Conservation (phyloP, 2,113 vertebrate species). For the Nerophis ophidion region DNA sequence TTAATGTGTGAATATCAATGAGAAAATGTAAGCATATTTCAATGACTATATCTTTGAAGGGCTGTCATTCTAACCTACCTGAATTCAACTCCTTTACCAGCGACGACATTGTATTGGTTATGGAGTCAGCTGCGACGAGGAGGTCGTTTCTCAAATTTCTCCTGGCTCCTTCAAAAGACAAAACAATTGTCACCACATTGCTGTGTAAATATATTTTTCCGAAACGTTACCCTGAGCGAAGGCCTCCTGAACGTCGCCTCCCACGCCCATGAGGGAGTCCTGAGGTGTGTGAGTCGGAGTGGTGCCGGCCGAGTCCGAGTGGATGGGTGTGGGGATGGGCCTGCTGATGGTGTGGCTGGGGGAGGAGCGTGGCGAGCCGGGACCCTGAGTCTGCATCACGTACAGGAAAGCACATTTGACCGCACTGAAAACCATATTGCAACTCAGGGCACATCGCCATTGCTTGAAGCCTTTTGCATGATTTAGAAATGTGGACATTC, state of each 20-base stretch:
- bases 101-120: slow-evolving; percentile 98
- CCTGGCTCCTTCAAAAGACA: slow-evolving; percentile 78
- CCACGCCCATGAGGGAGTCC: slow-evolving; percentile 95
- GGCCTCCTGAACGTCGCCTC: slow-evolving; percentile 96
- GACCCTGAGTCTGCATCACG: slow-evolving; percentile 88
- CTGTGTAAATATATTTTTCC: not conserved
- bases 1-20: too few species aligned
- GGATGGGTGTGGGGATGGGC: slow-evolving; percentile 88
- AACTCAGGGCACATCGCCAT: not conserved
- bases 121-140: slow-evolving; percentile 95
- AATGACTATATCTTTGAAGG: not conserved
- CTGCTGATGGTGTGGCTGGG: slow-evolving; percentile 92
- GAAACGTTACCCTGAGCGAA: slow-evolving; percentile 85
- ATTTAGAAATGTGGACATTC: slow-evolving; percentile 18
- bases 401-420: not conserved
- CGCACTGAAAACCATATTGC: too few species aligned
- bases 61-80: slow-evolving; percentile 63
- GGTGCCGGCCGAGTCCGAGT: slow-evolving; percentile 85
- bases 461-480: slow-evolving; percentile 16
- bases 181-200: not conserved
- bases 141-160: slow-evolving; percentile 96
- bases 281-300: slow-evolving; percentile 91
- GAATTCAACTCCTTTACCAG: slow-evolving; percentile 97
- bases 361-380: slow-evolving; percentile 89
- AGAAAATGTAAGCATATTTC: too few species aligned